Evolutionary conservation across 1,140 invertebrate species (phyloP).

Genomic region (Sycophaga agraensis): DNA sequence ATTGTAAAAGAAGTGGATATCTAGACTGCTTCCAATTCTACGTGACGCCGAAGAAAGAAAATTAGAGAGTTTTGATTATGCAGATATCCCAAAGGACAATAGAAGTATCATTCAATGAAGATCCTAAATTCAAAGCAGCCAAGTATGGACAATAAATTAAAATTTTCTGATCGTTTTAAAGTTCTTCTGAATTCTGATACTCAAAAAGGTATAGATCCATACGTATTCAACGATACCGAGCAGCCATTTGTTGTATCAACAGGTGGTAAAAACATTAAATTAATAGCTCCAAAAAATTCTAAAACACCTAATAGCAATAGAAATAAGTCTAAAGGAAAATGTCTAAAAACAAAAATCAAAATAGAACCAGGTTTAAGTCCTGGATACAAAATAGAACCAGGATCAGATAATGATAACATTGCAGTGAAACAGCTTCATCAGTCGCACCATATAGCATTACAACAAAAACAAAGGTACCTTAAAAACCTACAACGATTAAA

Average conservation of each 20-base stretch:
- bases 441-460: conserved; percentile 23
- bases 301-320: conserved; percentile 30
- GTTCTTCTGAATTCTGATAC: conserved; percentile 55
- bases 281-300: conserved; percentile 40
- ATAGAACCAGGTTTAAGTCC: conserved; percentile 24
- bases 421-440: conserved; percentile 19
- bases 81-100: conserved; percentile 38
- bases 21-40: conserved; percentile 38
- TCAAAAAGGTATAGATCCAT: conserved; percentile 59
- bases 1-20: conserved; percentile 24
- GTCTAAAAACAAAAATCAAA: conserved; percentile 46
- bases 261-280: conserved; percentile 41
- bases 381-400: conserved; percentile 19
- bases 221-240: conserved; percentile 63
- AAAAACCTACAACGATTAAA: conserved; percentile 38
- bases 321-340: conserved; percentile 45
- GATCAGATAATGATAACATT: conserved; percentile 22
- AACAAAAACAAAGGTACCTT: conserved; percentile 36
- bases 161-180: conserved; percentile 58
- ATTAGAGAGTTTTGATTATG: conserved; percentile 43
- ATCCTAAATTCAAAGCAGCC: conserved; percentile 43
- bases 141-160: conserved; percentile 59
- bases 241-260: conserved; percentile 39
- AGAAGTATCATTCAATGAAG: conserved; percentile 43
- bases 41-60: conserved; percentile 28